phyloP scores from a whole-genome alignment of 2,113 vertebrate species.

The Bos indicus region DNA sequence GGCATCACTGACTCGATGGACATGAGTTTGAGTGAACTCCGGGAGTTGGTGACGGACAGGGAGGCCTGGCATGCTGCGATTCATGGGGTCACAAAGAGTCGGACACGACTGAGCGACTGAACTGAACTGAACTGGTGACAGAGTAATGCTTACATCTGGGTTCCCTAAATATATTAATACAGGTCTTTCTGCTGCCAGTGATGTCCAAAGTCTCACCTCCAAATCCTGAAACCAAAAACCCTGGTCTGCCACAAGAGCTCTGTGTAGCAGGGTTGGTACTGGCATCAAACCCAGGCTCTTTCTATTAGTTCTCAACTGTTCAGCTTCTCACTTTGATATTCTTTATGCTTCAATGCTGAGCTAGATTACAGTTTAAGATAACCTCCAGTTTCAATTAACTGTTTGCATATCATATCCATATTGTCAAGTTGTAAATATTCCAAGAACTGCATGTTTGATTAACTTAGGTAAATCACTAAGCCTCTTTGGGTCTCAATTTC shows the following conservation, averaged over 20 bases:
- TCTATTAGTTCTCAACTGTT: not conserved
- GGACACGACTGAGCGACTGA: too few relatives aligned
- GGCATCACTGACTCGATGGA: too few relatives aligned
- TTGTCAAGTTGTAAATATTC: not conserved
- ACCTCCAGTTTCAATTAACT: not conserved
- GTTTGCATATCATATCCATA: not conserved
- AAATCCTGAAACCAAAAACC: not conserved
- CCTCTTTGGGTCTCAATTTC: not conserved
- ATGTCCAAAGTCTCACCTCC: not conserved
- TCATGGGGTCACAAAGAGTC: too few relatives aligned
- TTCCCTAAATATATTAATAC: not conserved
- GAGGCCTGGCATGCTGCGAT: too few relatives aligned
- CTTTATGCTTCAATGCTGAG: not conserved
- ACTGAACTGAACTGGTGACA: not conserved
- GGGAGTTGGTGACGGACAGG: too few relatives aligned
- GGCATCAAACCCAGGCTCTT: not conserved
- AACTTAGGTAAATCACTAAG: constrained; percentile 2
- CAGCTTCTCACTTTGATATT: not conserved
- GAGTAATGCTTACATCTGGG: not conserved
- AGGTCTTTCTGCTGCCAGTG: not conserved
- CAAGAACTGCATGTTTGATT: not conserved
- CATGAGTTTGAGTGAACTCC: too few relatives aligned
- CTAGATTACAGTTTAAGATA: not conserved
- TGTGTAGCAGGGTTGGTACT: not conserved
- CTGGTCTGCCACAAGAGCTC: not conserved